Base-by-base conservation (phyloP, 2,113 vertebrate species). In the Carollia perspicillata region DNA sequence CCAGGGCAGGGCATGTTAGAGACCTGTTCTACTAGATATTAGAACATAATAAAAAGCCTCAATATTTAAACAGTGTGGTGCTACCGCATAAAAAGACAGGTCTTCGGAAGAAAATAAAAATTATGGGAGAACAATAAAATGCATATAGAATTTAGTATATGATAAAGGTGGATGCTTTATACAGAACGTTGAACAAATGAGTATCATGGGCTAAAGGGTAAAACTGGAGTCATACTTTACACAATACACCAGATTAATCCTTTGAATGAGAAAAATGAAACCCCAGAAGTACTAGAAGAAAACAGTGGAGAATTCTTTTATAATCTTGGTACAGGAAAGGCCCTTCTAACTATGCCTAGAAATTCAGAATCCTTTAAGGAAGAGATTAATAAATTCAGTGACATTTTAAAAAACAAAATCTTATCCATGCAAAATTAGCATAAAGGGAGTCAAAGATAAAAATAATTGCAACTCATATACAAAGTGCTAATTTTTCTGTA, bases 401-500 rank as follows among this genome's bases (percentile, higher is more conserved):
- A 80, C 30, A 55, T 77, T 71, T 4, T 7, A 49, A 66, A 86
- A 42, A 93, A 33, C 40, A 40, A 66, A 49, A 69, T 17, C 6
- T 85, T 87, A 23, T 44, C 47, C 37, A 86, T 17, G 55, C 66
- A 84, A 66, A 94, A 77, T 68, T 20, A 49, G 10, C 69, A 60
- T 79, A 65, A 91, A 90, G 26, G 83, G 90, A 95, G 16, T 88
- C 51, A 83, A 66, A 87, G n/a, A 79, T 30, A 75, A 81, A 83
- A 68, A 69, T 55, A 71, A 93, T 65, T 74, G 47, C 30, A 95
- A 40, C 71, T 88, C 51, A 40, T 8, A 71, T 40, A 69, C 58
- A 49, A 68, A 92, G 40, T 14, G 33, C 12, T 94, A 44, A 88
- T 87, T 95, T 96, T 55, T 90, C 88, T 97, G 30, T 92, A 77